These are phyloP conservation scores for Pheosia gnoma DNA, from an alignment of 2,888 invertebrate species.

Conservation along the genomic window DNA sequence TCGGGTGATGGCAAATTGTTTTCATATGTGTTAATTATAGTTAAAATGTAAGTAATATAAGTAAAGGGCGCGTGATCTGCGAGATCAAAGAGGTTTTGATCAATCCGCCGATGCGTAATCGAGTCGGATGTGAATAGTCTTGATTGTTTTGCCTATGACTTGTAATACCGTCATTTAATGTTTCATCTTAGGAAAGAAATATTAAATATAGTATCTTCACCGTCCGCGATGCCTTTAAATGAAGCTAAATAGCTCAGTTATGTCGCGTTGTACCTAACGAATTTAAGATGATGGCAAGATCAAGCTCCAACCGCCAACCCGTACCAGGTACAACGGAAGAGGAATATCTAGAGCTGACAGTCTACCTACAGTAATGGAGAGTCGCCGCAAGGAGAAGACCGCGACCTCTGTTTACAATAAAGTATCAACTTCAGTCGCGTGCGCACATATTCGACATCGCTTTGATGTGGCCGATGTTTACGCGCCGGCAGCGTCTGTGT, in stretches of 20 bases:
- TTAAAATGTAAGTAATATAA: conserved; percentile 71
- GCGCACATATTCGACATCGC: conserved; percentile 37
- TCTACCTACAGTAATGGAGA: too few relatives aligned
- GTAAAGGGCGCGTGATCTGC: conserved; percentile 76
- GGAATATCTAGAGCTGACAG: too few relatives aligned
- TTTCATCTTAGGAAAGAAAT: too few relatives aligned
- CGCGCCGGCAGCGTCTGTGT: conserved; percentile 64
- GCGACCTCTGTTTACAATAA: conserved; percentile 13
- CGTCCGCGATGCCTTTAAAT: too few relatives aligned
- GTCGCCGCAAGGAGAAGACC: too few relatives aligned
- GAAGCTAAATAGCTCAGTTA: too few relatives aligned
- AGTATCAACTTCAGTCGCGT: conserved; percentile 46
- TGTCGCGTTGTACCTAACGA: too few relatives aligned
- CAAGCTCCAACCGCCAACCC: too few relatives aligned
- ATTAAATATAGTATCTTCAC: too few relatives aligned
- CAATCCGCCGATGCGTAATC: conserved; percentile 63
- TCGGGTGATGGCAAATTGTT: conserved; percentile 12
- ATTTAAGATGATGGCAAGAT: too few relatives aligned
- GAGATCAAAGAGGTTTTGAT: conserved; percentile 78
- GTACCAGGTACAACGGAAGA: too few relatives aligned
- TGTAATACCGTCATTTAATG: too few relatives aligned
- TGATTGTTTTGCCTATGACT: conserved; percentile 57
- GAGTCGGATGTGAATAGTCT: conserved; percentile 52
- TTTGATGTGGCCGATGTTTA: conserved; percentile 81
- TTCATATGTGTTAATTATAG: conserved; percentile 52